These are phyloP conservation scores for Ladona fulva DNA, from an alignment of 1,140 invertebrate species.

Conservation along the genomic window DNA sequence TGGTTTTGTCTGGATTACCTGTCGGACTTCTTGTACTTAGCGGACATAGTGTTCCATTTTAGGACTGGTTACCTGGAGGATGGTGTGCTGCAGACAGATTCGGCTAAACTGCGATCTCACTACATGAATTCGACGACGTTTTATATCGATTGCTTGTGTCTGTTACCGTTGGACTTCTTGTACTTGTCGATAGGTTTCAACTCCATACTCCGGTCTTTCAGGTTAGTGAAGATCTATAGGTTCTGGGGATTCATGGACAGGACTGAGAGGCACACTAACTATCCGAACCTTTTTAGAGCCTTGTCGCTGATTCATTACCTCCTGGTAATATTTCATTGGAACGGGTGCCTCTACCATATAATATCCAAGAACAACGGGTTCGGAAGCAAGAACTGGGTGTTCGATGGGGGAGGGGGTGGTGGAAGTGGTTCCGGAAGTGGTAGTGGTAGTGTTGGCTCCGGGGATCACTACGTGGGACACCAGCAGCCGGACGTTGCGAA, in stretches of 20 bases:
- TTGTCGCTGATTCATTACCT: constrained; percentile 90
- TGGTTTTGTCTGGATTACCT: constrained; percentile 97
- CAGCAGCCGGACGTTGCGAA: constrained; percentile 80
- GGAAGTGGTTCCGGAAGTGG: constrained; percentile 16
- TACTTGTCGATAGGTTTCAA: constrained; percentile 97
- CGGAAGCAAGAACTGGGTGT: constrained; percentile 85
- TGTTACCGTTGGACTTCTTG: constrained; percentile 94
- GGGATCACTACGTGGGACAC: constrained; percentile 27
- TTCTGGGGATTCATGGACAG: constrained; percentile 98
- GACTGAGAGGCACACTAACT: constrained; percentile 96
- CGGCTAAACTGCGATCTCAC: constrained; percentile 83
- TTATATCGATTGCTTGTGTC: constrained; percentile 96
- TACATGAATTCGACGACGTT: constrained; percentile 99
- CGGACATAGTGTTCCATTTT: constrained; percentile 96
- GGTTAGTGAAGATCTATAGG: constrained; percentile 94
- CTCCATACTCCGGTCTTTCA: constrained; percentile 91
- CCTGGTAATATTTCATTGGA: constrained; percentile 98
- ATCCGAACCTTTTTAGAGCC: constrained; percentile 94
- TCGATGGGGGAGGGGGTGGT: constrained; percentile 29
- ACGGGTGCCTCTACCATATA: constrained; percentile 94
- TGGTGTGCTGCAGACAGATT: constrained; percentile 92
- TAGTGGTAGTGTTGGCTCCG: constrained; percentile 42
- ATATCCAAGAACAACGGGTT: constrained; percentile 91
- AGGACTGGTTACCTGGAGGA: constrained; percentile 93
- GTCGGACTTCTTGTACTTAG: constrained; percentile 89